These are phyloP conservation scores for Asteroscopus sphinx DNA, from an alignment of 2,888 invertebrate species.

Conservation along the genomic window DNA sequence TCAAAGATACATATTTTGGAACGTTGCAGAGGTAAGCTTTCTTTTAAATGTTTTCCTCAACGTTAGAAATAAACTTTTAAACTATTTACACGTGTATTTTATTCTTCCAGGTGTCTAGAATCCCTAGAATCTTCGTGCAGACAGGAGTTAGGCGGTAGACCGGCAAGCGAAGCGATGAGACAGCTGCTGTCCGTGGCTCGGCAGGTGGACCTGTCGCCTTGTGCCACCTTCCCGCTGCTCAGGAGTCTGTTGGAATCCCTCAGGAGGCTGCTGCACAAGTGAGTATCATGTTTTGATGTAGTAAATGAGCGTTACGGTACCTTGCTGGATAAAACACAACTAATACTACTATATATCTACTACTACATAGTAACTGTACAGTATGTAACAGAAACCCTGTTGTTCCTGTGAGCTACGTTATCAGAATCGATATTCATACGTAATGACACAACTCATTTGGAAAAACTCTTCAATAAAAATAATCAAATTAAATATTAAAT, in stretches of 20 bases:
- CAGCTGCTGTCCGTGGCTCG: conserved; percentile 93
- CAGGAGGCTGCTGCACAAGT: conserved; percentile 77
- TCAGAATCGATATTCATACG: too few relatives aligned
- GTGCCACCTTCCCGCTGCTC: conserved; percentile 78
- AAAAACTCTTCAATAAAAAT: too few relatives aligned
- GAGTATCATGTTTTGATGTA: conserved; percentile 14
- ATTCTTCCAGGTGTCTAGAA: conserved; percentile 77
- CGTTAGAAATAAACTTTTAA: too few relatives aligned
- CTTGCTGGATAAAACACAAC: too few relatives aligned
- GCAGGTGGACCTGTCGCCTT: conserved; percentile 91
- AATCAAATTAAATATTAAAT: too few relatives aligned
- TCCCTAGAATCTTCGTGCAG: conserved; percentile 78
- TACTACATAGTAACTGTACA: too few relatives aligned
- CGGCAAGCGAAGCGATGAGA: conserved; percentile 92
- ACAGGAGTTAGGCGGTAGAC: conserved; percentile 74
- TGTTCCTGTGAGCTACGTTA: too few relatives aligned
- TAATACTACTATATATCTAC: too few relatives aligned
- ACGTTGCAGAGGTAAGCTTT: conserved; percentile 93
- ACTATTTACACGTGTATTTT: too few relatives aligned
- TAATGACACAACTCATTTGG: too few relatives aligned
- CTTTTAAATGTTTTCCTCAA: too few relatives aligned
- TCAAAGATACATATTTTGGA: conserved; percentile 95
- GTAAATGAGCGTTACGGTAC: not conserved
- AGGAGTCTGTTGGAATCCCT: conserved; percentile 75
- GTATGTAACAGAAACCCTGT: too few relatives aligned